Evolutionary conservation across 2,888 invertebrate species (phyloP).

Genomic region (Leptinotarsa tumamoca): DNA sequence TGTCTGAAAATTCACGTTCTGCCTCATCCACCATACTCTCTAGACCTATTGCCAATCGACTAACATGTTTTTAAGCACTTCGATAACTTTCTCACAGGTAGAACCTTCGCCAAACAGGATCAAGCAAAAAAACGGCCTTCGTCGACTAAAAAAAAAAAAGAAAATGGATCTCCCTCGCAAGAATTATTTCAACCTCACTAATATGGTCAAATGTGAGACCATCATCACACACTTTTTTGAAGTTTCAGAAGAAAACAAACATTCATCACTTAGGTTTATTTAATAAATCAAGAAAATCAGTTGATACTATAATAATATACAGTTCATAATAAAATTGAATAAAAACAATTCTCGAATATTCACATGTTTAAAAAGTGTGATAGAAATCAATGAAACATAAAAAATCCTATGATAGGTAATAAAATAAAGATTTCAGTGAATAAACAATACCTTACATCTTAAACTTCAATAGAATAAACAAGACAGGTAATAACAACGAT

Average conservation of each 20-base stretch:
- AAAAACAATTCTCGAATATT: constrained; percentile 63
- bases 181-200: too few relatives aligned
- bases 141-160: too few relatives aligned
- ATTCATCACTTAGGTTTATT: constrained; percentile 6
- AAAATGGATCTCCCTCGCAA: too few relatives aligned
- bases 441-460: constrained; percentile 62
- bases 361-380: constrained; percentile 61
- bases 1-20: too few relatives aligned
- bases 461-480: constrained; percentile 66
- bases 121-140: too few relatives aligned
- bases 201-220: too few relatives aligned
- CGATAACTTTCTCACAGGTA: too few relatives aligned
- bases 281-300: constrained; percentile 33
- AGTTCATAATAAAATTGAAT: constrained; percentile 62
- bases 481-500: constrained; percentile 64
- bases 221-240: not conserved
- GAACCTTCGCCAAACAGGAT: too few relatives aligned
- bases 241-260: not conserved
- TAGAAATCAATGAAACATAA: constrained; percentile 58
- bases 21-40: too few relatives aligned
- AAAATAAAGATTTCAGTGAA: constrained; percentile 59
- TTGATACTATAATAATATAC: constrained; percentile 54
- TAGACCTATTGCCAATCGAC: too few relatives aligned
- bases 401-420: constrained; percentile 53
- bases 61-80: too few relatives aligned